Evolutionary conservation across 2,113 vertebrate species (phyloP).

Genomic region (Oxygymnocypris stewartii): DNA sequence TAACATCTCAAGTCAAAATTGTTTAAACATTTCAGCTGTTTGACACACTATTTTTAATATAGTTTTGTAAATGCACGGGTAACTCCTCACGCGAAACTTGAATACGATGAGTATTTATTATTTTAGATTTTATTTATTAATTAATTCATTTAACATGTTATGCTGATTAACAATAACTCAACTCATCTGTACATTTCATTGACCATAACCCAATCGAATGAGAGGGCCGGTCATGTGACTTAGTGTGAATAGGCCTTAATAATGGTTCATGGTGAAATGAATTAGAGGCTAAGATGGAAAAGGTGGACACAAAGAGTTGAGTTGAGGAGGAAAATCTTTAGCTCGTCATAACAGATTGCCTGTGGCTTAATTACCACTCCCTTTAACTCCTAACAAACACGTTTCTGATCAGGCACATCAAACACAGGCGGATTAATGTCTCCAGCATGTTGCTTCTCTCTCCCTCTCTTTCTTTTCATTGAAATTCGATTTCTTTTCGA

Average conservation of each 20-base stretch:
- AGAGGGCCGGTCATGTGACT: not conserved
- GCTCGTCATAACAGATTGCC: slow-evolving; percentile 76
- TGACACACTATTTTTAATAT: not conserved
- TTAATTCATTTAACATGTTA: not conserved
- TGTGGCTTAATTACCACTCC: slow-evolving; percentile 78
- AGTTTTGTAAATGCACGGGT: not conserved
- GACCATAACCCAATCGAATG: not conserved
- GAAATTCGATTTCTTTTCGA: slow-evolving; percentile 76
- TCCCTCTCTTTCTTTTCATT: slow-evolving; percentile 71
- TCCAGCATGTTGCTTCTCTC: slow-evolving; percentile 67
- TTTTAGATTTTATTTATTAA: not conserved
- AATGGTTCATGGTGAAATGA: slow-evolving; percentile 59
- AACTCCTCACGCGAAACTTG: not conserved
- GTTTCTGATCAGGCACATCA: slow-evolving; percentile 82
- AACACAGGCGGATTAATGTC: slow-evolving; percentile 73
- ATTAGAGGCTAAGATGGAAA: slow-evolving; percentile 62
- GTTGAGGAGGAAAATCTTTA: slow-evolving; percentile 62
- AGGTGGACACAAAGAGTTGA: slow-evolving; percentile 54
- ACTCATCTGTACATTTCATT: not conserved
- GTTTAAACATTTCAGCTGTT: slow-evolving; percentile 2
- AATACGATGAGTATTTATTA: not conserved
- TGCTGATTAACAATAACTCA: not conserved
- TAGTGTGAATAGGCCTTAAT: not conserved
- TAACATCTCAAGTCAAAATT: slow-evolving; percentile 25
- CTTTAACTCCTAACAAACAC: slow-evolving; percentile 80